Evolutionary conservation across 2,113 vertebrate genomes (phyloP).

Genomic region (Donacobius atricapilla): DNA sequence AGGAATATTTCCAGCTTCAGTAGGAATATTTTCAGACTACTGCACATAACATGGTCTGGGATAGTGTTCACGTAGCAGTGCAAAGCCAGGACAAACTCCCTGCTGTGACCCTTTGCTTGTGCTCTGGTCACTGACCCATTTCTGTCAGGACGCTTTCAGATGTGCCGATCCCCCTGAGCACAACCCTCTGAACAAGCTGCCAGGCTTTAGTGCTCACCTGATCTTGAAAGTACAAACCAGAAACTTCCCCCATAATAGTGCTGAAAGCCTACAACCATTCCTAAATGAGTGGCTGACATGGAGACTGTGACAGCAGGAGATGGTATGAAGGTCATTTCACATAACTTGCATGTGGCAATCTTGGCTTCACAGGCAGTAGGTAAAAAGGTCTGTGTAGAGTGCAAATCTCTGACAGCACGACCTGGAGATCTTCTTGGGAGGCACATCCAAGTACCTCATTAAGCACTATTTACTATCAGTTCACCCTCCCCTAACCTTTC

Average conservation of each 20-base stretch:
- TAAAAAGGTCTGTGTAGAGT: neutral
- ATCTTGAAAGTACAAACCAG: neutral
- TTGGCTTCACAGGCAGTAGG: neutral
- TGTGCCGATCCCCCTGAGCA: neutral
- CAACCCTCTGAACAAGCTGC: neutral
- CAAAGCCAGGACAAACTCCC: neutral
- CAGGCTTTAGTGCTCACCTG: neutral
- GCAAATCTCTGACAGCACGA: neutral
- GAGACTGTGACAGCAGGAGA: neutral
- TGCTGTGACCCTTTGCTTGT: neutral
- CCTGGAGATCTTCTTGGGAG: neutral
- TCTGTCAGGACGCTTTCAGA: neutral
- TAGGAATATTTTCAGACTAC: neutral
- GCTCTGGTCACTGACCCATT: neutral
- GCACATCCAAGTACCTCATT: neutral
- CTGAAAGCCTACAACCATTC: neutral
- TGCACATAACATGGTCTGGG: neutral
- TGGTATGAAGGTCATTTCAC: neutral
- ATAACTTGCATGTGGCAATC: neutral
- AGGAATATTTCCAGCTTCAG: neutral
- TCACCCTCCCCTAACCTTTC: neutral
- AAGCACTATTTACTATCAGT: neutral
- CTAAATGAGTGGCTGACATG: neutral
- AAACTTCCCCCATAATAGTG: neutral
- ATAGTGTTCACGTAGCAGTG: fast-evolving